Base-by-base conservation (phyloP, 2,113 vertebrate genomes). In the Triplophysa siluroides region DNA sequence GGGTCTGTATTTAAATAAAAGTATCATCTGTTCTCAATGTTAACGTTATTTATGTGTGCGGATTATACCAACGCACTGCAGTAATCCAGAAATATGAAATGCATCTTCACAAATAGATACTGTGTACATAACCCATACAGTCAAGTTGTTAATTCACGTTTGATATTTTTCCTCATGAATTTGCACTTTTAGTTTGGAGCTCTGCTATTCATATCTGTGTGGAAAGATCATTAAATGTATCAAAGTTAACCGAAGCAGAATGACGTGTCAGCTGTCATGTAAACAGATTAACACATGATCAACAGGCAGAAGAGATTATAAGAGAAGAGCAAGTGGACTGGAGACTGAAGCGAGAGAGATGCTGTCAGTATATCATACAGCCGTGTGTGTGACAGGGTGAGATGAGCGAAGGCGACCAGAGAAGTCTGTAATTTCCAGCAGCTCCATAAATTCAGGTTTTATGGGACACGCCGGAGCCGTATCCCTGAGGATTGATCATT, bases 351-450 rank as follows among this genome's bases (percentile, higher is more conserved):
- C 50, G 26, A 75, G 43, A 47, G 61, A 52, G 63, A 80, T 24
- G 62, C 43, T 1, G 2, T 33, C 19, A 21, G 64, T 79, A 78
- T 60, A 83, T 83, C 77, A 83, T 50, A 29, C 9, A 56, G 8
- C 21, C 54, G 56, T 52, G 21, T 68, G 33, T 79, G 69, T 75
- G 76, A 83, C 77, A 79, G 76, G 26, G 19, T 41, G 5, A 56
- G 70, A 78, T 75, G 69, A 83, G 77, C 33, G 29, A 78, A 75
- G 64, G 70, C 70, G n/a, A 60, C 41, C 61, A 77, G 29, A 72
- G 71, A 66, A 74, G 38, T 66, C 54, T 83, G 81, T 71, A 83
- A 83, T 83, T 74, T 83, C 77, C 81, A 61, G 47, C 54, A 16
- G 64, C 60, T 79, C 52, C 56, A 79, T 83, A 78, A 83, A 83